Evolutionary conservation across 2,888 invertebrate species (phyloP), one percentile per base, ranked within the genome.

Genomic region (Seira ritae): DNA sequence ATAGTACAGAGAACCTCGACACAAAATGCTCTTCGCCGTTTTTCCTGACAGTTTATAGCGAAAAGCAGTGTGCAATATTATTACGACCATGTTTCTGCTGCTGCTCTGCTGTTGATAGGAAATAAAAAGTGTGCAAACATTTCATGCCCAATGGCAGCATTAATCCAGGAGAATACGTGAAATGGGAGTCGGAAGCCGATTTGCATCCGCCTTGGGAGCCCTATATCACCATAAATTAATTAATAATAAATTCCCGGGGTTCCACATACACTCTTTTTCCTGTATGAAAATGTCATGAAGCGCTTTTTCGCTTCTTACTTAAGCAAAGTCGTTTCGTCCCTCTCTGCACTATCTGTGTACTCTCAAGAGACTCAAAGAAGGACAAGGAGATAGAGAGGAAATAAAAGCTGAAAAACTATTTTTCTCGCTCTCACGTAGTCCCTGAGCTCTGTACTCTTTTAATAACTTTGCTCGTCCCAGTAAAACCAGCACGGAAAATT

Each of bases 221-320:
- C 82, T 83, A 83, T 78, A 83, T 83, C 82, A 83, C 82, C 82
- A 83, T 83, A 83, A 83, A 78, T 83, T 83, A 83, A 83, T 83
- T 83, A 83, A 83, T 83, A 83, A 83, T 83, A 83, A 78, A 83
- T 83, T 83, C 82, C 82, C 69, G 22, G 73, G 82, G 73, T 71
- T 73, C 69, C 82, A 50, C 50, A 50, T 50, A 50, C 50, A n/a
- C 12, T n/a, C 12, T n/a, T n/a, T n/a, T 12, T n/a, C 17, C 15
- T 50, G 17, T 50, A 50, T 50, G 50, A 50, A 50, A 50, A 50
- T 50, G 50, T 12, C 50, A 50, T 50, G 50, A n/a, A 50, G 50
- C 50, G 50, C 50, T 50, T 50, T 50, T 50, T n/a, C 50, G 15
- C 17, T 50, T 50, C 50, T 50, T 50, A 50, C 50, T 50, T n/a